phyloP scores from a whole-genome alignment of 2,888 invertebrate species.

The Drosophila merina region DNA sequence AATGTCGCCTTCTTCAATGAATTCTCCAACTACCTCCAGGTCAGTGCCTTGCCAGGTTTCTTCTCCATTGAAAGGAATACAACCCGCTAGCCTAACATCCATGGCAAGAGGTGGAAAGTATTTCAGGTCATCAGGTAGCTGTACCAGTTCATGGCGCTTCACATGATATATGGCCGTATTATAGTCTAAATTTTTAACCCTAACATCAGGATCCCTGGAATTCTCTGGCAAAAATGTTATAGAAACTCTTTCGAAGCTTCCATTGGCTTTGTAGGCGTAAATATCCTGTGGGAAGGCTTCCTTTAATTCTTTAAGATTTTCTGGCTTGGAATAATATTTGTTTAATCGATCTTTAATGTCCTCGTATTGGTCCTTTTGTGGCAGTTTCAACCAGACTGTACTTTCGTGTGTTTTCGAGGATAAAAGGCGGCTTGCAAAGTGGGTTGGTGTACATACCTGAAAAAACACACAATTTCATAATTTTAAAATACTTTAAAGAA shows the following conservation, averaged over 20 bases:
- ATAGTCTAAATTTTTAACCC: too few species aligned
- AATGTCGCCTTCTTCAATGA: not conserved
- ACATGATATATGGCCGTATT: too few species aligned
- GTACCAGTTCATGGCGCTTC: too few species aligned
- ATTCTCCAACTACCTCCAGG: not conserved
- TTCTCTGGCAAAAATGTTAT: not conserved
- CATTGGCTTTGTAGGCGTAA: not conserved
- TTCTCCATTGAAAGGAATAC: not conserved
- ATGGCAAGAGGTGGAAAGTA: not conserved
- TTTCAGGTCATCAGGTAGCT: not conserved
- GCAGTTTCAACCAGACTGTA: not conserved
- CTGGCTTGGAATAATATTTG: not conserved
- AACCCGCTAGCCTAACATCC: not conserved
- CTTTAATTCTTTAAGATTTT: not conserved
- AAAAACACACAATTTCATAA: not conserved
- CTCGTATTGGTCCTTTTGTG: not conserved
- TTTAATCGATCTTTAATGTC: not conserved
- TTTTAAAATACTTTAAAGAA: not conserved
- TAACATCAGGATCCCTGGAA: too few species aligned
- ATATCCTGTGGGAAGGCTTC: not conserved
- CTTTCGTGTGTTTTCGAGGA: not conserved
- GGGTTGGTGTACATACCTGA: not conserved
- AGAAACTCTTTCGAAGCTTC: not conserved
- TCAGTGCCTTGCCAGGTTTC: not conserved
- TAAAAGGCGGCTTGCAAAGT: not conserved